These are phyloP conservation scores for Oncorhynchus masou DNA, from an alignment of 2,113 vertebrate species.

Conservation along the genomic window DNA sequence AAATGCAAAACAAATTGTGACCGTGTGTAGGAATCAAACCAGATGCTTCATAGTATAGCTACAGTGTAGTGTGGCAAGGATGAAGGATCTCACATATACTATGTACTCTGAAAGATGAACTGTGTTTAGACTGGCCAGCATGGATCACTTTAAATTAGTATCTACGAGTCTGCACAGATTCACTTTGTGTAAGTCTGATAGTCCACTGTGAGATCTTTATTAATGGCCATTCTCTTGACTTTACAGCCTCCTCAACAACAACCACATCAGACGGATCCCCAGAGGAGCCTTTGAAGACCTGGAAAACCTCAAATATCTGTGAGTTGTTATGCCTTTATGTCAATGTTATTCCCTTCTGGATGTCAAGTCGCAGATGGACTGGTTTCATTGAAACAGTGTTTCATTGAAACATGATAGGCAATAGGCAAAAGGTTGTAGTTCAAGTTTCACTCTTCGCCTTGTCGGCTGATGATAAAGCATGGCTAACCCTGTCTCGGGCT, in stretches of 20 bases:
- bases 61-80: background rate
- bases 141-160: background rate
- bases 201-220: background rate
- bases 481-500: background rate
- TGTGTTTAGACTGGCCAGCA: background rate
- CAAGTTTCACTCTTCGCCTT: slow-evolving; percentile 1
- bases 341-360: slow-evolving; percentile 2
- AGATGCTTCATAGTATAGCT: background rate
- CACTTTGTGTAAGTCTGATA: background rate
- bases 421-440: background rate
- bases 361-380: background rate
- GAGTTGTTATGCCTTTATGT: slow-evolving; percentile 67
- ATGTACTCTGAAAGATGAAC: background rate
- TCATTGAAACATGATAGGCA: background rate
- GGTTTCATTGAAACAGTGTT: background rate
- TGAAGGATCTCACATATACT: background rate
- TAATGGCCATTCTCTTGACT: slow-evolving; percentile 32
- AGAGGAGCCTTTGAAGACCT: slow-evolving; percentile 90
- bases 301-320: slow-evolving; percentile 99
- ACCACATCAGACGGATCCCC: slow-evolving; percentile 91
- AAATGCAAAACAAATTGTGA: slow-evolving; percentile 17
- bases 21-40: slow-evolving; percentile 7
- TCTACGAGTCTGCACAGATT: background rate
- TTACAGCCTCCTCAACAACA: slow-evolving; percentile 94
- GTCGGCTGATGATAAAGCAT: background rate